These are phyloP conservation scores for Radopholus similis DNA, from an alignment of 1,140 invertebrate species.

Conservation along the genomic window DNA sequence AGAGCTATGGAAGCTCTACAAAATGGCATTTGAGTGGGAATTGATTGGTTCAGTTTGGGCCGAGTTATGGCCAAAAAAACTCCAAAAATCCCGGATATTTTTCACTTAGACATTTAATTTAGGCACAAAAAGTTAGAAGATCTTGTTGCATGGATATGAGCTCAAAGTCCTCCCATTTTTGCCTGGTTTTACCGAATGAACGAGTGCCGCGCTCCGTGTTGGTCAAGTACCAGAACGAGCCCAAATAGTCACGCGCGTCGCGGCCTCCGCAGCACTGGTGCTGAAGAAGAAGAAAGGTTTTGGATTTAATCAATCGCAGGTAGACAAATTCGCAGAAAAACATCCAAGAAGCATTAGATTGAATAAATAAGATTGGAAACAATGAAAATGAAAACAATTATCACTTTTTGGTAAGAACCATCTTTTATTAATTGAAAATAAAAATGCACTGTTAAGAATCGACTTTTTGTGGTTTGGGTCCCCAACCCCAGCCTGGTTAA, in stretches of 20 bases:
- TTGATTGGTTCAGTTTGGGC: too few relatives aligned
- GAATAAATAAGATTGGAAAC: conserved; percentile 48
- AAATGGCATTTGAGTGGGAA: too few relatives aligned
- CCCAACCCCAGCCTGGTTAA: too few relatives aligned
- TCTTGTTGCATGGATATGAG: too few relatives aligned
- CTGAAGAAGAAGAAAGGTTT: conserved; percentile 30
- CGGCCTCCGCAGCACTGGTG: conserved; percentile 56
- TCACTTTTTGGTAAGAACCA: too few relatives aligned
- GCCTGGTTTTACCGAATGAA: conserved; percentile 44
- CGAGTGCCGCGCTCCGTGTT: conserved; percentile 53
- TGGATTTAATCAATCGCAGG: neutral
- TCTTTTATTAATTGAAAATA: too few relatives aligned
- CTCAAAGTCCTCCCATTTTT: too few relatives aligned
- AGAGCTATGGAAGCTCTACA: too few relatives aligned
- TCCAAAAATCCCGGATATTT: neutral
- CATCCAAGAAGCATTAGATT: conserved; percentile 51
- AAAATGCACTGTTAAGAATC: too few relatives aligned
- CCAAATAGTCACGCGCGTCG: conserved; percentile 50
- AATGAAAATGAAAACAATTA: neutral
- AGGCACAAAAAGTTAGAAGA: too few relatives aligned
- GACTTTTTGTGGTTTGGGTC: too few relatives aligned
- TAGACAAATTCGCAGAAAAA: conserved; percentile 2
- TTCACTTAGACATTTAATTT: too few relatives aligned
- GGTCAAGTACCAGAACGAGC: conserved; percentile 59
- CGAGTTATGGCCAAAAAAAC: neutral